phyloP scores from a whole-genome alignment of 2,888 invertebrate species.

The Leptura quadrifasciata region DNA sequence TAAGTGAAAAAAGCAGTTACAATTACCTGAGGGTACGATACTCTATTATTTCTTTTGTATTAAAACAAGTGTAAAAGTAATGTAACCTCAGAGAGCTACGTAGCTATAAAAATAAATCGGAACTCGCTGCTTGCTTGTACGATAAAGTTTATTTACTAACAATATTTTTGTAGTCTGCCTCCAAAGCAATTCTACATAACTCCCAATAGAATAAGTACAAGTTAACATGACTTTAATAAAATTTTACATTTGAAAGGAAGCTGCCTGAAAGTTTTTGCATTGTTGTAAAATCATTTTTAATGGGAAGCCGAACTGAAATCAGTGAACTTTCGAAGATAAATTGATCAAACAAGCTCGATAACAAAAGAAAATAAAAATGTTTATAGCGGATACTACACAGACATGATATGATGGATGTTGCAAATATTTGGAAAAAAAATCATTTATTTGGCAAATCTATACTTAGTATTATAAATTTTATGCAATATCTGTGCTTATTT shows the following conservation, averaged over 20 bases:
- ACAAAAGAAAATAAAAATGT: neutral
- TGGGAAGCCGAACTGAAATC: neutral
- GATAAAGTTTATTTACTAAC: constrained; percentile 43
- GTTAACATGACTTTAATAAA: constrained; percentile 43
- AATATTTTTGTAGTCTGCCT: constrained; percentile 37
- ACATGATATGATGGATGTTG: neutral
- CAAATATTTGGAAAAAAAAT: too few relatives aligned
- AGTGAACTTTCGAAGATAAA: constrained; percentile 5
- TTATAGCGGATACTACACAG: neutral
- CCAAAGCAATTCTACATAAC: constrained; percentile 9
- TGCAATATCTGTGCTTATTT: neutral
- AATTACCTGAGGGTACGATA: neutral
- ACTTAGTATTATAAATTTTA: too few relatives aligned
- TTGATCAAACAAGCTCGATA: neutral
- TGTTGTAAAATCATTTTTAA: neutral
- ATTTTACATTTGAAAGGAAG: constrained; percentile 12
- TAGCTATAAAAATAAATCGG: constrained; percentile 26
- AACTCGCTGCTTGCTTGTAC: constrained; percentile 21
- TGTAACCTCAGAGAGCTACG: neutral
- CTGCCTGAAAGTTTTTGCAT: constrained; percentile 20
- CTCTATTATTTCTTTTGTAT: neutral
- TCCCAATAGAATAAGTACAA: constrained; percentile 36
- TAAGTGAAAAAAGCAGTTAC: neutral
- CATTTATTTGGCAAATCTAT: too few relatives aligned
- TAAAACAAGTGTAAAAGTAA: neutral